phyloP scores from a whole-genome alignment of 1,140 invertebrate genomes.

The Aradophagus sp. region DNA sequence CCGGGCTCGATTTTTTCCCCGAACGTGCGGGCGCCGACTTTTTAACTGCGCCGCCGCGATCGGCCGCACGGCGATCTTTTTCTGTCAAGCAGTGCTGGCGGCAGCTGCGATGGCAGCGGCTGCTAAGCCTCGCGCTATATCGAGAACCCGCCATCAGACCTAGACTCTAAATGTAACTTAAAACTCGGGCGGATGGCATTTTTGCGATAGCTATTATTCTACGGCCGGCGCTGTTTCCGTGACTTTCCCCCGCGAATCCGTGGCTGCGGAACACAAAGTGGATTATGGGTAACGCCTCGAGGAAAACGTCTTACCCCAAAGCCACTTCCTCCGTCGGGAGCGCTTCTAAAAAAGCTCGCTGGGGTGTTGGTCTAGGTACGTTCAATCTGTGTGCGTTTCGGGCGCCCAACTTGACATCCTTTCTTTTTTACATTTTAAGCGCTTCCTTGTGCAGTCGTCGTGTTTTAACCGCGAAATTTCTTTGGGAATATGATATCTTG shows the following conservation, averaged over 20 bases:
- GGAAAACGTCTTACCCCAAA: constrained; percentile 63
- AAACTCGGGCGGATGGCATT: constrained; percentile 19
- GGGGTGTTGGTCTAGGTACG: constrained; percentile 69
- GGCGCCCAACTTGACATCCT: too few relatives aligned
- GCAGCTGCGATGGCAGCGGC: constrained; percentile 35
- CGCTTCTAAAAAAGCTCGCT: constrained; percentile 58
- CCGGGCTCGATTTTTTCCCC: neutral
- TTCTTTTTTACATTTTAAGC: too few relatives aligned
- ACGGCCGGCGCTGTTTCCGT: constrained; percentile 3
- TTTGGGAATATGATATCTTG: too few relatives aligned
- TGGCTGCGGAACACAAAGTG: constrained; percentile 15
- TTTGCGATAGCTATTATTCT: constrained; percentile 7
- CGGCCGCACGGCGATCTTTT: constrained; percentile 35
- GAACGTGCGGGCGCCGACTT: constrained; percentile 3
- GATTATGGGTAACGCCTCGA: constrained; percentile 70
- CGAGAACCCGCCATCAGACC: constrained; percentile 55
- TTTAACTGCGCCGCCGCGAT: constrained; percentile 37
- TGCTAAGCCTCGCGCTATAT: constrained; percentile 66
- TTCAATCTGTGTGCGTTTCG: too few relatives aligned
- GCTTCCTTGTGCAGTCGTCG: too few relatives aligned
- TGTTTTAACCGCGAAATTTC: too few relatives aligned
- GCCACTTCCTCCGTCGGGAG: constrained; percentile 43
- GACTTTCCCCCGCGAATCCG: too few relatives aligned
- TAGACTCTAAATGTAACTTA: constrained; percentile 23
- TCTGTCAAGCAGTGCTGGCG: constrained; percentile 31